Conservation (phyloP, 64 coral and sea anemone species). For the Astreopora myriophthalma region DNA sequence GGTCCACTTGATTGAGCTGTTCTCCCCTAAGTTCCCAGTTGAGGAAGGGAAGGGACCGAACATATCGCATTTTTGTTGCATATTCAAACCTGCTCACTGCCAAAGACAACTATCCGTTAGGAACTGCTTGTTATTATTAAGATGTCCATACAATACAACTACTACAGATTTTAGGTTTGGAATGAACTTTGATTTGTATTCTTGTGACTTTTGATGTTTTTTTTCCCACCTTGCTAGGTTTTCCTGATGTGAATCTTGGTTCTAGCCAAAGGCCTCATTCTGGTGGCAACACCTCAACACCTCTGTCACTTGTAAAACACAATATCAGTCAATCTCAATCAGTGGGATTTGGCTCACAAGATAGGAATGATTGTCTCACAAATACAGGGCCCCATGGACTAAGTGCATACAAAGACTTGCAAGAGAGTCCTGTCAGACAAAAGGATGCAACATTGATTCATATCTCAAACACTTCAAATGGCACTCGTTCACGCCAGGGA, state of each 20-base stretch:
- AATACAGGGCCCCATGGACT: background rate
- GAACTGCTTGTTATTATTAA: no score
- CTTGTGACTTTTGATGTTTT: background rate
- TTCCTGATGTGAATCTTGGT: background rate
- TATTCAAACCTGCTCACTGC: no score
- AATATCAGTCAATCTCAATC: background rate
- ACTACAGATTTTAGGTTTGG: no score
- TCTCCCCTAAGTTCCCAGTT: no score
- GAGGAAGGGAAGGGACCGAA: no score
- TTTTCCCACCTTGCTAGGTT: background rate
- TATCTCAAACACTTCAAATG: background rate
- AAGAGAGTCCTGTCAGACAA: background rate
- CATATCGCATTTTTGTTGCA: no score
- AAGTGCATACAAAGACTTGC: background rate
- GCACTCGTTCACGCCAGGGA: background rate
- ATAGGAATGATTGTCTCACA: background rate
- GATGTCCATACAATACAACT: no score
- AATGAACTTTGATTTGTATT: background rate
- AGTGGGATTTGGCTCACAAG: background rate
- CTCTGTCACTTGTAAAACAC: background rate
- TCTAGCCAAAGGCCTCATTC: constrained; percentile 3
- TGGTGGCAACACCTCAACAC: background rate
- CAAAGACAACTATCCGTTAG: no score
- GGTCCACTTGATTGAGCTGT: no score
- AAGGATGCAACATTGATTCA: no score